Evolutionary conservation across 2,797 vertebrate species (phyloP), one percentile per base, ranked within the genome.

Genomic region (Caiman crocodilus): DNA sequence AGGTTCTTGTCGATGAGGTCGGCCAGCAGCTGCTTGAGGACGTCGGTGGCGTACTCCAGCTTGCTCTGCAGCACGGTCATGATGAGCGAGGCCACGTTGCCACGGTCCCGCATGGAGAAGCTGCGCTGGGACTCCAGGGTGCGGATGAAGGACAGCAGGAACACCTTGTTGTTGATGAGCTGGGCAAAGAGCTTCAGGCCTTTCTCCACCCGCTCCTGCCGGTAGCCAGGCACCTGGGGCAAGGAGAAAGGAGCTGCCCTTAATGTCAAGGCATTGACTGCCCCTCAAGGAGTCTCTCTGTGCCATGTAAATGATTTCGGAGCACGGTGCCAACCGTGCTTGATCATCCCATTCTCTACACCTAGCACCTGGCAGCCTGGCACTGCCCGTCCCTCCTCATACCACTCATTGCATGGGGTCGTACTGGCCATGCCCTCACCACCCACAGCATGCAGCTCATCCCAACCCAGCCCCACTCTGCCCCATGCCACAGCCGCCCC

Each of bases 1-100:
- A 99, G 98, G 97, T 99, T 99, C 95, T 99, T 99, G 97, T 99
- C 99, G 50, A 99, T 99, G 95, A 99, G 99, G 97, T 99, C 99
- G 0, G 99, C 99, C 94, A 99, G 97, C 75, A 99, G 98, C 97
- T 99, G 99, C 85, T 99, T 99, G 69, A 99, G 98, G 89, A 99
- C 99, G 1, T 99, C 99, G 0, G 99, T 99, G 93, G 99, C 99
- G 0, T 99, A 99, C 90, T 99, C 99, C 95, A 99, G 97, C 98
- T 99, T 99, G 98, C 99, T 98, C 97, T 99, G 99, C 92, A 99
- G 98, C 95, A 98, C 99, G 0, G 99, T 99, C 99, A 99, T 99
- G 97, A 99, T 99, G 58, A 99, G 98, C 0, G 99, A 99, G 82
- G 99, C 99, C 97, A 99, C 99, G 0, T 99, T 99, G 92, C 99